Conservation (phyloP, 2,797 vertebrate species). For the Emydoidea blandingii region DNA sequence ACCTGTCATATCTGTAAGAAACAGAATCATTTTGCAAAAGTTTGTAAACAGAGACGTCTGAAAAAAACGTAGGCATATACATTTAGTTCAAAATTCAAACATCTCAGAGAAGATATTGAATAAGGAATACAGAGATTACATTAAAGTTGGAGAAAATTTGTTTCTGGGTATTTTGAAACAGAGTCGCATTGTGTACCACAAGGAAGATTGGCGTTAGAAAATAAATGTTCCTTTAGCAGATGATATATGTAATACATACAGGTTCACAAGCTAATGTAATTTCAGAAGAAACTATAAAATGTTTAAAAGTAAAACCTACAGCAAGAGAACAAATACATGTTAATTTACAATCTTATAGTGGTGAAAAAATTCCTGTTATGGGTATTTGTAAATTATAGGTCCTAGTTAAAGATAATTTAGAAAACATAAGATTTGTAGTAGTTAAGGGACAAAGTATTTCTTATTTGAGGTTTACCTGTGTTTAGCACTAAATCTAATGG, state of each 20-base stretch:
- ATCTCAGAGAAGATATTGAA: background rate
- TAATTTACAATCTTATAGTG: background rate
- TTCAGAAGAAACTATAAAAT: background rate
- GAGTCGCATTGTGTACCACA: background rate
- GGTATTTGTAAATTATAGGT: background rate
- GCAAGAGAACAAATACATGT: background rate
- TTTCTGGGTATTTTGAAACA: background rate
- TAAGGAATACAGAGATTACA: background rate
- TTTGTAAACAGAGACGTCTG: background rate
- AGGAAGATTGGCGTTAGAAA: background rate
- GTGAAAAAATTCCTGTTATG: background rate
- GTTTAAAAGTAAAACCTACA: background rate
- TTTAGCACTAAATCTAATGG: background rate
- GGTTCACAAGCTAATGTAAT: background rate
- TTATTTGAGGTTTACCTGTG: background rate
- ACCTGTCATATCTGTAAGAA: background rate
- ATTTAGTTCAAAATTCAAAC: background rate
- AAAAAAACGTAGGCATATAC: background rate
- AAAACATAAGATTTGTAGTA: background rate
- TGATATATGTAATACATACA: background rate
- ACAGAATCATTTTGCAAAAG: background rate
- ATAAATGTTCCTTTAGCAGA: background rate
- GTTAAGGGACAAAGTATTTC: background rate
- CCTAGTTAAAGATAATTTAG: background rate
- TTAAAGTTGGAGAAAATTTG: background rate